These are phyloP conservation scores for Anoplolepis gracilipes DNA, from an alignment of 1,140 invertebrate genomes.

Conservation along the genomic window DNA sequence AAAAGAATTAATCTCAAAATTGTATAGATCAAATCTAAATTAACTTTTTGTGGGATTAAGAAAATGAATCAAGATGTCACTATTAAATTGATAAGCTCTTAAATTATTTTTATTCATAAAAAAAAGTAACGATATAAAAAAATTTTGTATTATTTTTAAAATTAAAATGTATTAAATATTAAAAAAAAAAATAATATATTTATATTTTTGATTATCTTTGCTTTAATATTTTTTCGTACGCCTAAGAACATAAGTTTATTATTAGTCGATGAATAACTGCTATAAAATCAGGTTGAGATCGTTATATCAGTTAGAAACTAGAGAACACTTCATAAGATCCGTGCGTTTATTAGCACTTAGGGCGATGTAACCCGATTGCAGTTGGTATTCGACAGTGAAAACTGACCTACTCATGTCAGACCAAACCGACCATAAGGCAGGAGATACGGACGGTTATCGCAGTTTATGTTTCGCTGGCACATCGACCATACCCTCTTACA, in stretches of 20 bases:
- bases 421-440: constrained; percentile 66
- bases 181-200: neutral
- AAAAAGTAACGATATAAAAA: neutral
- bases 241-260: neutral
- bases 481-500: constrained; percentile 65
- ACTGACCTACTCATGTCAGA: constrained; percentile 58
- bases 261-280: neutral
- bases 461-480: constrained; percentile 67
- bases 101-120: neutral
- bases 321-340: constrained; percentile 27
- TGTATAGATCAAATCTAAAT: neutral
- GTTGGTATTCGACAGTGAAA: constrained; percentile 56
- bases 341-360: constrained; percentile 52
- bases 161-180: neutral
- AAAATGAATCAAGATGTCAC: neutral
- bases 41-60: neutral
- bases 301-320: constrained; percentile 5
- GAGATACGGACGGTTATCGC: constrained; percentile 70
- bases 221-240: neutral
- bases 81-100: neutral
- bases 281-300: constrained; percentile 2
- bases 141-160: neutral
- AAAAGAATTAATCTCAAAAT: neutral
- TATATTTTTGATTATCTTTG: neutral
- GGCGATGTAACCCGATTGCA: constrained; percentile 29